phyloP scores from a whole-genome alignment of 2,797 vertebrate species.

The Darevskia mixta region DNA sequence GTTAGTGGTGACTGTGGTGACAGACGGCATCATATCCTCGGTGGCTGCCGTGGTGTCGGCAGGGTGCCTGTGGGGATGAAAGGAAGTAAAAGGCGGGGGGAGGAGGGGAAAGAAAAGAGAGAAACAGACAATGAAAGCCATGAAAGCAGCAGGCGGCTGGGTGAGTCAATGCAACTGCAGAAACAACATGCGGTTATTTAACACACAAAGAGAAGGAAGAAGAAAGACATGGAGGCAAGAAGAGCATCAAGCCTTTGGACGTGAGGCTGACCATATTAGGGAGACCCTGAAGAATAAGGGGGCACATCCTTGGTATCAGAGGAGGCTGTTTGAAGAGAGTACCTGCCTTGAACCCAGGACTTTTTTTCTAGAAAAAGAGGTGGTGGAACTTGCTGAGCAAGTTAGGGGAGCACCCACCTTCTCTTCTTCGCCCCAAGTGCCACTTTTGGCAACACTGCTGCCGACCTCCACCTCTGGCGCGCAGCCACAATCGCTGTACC shows the following conservation, averaged over 20 bases:
- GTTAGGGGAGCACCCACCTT: too few relatives aligned
- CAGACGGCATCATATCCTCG: conserved; percentile 95
- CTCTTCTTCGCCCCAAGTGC: too few relatives aligned
- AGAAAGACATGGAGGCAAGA: conserved; percentile 42
- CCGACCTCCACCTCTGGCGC: too few relatives aligned
- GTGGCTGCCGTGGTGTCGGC: conserved; percentile 89
- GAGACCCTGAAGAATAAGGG: conserved; percentile 28
- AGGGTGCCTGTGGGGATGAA: conserved; percentile 91
- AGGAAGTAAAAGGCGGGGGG: conserved; percentile 86
- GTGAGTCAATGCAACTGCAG: conserved; percentile 58
- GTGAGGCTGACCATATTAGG: not conserved
- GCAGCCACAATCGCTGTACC: too few relatives aligned
- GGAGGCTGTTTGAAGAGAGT: not conserved
- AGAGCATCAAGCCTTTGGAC: conserved; percentile 25
- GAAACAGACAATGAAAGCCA: conserved; percentile 17
- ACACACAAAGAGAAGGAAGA: conserved; percentile 38
- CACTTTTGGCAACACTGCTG: too few relatives aligned
- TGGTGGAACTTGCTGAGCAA: too few relatives aligned
- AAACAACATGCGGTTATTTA: conserved; percentile 41
- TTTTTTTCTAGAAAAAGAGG: too few relatives aligned
- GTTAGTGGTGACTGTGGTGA: conserved; percentile 92
- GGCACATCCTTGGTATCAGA: not conserved
- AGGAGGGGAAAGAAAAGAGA: conserved; percentile 72
- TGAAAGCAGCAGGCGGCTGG: conserved; percentile 60
- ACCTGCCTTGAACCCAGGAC: not conserved